Percentiles rank a stretch among this genome's conserved stretches.
Evolutionary conservation across 2,113 vertebrate species (phyloP).

Genomic region (Amblyopsis rosae): DNA sequence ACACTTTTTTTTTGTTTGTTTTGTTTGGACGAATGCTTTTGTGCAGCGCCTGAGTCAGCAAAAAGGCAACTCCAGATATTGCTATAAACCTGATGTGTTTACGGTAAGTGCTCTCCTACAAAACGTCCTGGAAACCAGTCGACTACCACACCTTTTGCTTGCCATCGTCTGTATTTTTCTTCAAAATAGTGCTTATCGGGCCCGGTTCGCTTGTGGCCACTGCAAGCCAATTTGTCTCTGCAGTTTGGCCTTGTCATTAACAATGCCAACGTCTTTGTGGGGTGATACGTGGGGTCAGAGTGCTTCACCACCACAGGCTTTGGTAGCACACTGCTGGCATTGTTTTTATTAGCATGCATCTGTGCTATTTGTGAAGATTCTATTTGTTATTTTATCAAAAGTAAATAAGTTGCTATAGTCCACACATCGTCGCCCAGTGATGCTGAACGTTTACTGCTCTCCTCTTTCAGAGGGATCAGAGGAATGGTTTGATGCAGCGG

Average conservation of each 20-base stretch:
- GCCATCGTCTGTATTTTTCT: background rate
- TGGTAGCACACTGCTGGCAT: no score
- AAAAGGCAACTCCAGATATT: background rate
- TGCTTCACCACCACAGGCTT: background rate
- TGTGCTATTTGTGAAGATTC: no score
- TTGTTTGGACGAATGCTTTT: conserved; percentile 2
- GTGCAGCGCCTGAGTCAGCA: conserved; percentile 2
- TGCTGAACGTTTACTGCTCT: background rate
- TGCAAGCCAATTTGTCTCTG: conserved; percentile 11
- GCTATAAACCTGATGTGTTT: background rate
- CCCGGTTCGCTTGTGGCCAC: background rate
- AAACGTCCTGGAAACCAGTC: background rate
- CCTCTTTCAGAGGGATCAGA: background rate
- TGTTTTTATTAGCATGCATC: no score
- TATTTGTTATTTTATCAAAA: no score
- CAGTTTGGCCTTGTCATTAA: background rate
- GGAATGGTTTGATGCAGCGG: conserved; percentile 1
- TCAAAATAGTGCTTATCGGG: background rate
- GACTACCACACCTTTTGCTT: background rate
- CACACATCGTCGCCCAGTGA: background rate
- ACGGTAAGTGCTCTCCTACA: background rate
- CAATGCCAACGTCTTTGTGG: background rate
- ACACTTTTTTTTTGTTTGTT: conserved; percentile 2
- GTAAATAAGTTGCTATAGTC: no score
- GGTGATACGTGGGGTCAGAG: background rate